phyloP scores from a whole-genome alignment of 2,888 invertebrate species.

The Tortricodes alternella region DNA sequence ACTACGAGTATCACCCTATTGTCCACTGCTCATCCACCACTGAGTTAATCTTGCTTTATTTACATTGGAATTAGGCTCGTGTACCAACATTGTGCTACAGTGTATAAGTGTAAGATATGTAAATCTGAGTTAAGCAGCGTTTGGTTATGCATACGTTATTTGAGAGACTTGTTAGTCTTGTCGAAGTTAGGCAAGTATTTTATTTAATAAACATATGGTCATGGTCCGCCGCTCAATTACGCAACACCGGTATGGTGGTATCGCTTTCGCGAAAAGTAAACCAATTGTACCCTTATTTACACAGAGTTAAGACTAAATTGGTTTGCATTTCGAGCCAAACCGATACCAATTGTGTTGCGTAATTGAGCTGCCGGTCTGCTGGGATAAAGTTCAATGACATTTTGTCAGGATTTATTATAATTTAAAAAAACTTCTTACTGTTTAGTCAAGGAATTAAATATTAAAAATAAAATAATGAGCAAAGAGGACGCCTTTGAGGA shows the following conservation, averaged over 20 bases:
- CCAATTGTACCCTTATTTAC: no score
- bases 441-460: not conserved
- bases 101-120: not conserved
- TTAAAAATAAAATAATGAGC: not conserved
- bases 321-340: no score
- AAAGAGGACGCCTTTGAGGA: not conserved
- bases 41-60: conserved; percentile 11
- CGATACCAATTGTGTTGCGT: no score
- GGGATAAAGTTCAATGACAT: conserved; percentile 1
- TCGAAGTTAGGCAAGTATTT: no score
- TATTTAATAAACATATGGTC: not conserved
- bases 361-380: conserved; percentile 6
- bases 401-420: not conserved
- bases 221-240: no score
- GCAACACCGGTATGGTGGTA: no score
- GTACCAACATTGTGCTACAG: not conserved
- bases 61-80: not conserved
- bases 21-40: conserved; percentile 14
- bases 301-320: no score
- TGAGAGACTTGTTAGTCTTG: no score
- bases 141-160: no score
- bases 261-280: no score
- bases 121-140: not conserved
- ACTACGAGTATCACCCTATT: conserved; percentile 5
- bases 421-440: not conserved